phyloP scores from a whole-genome alignment of 2,797 vertebrate species.

The Thripadectes ignobilis region DNA sequence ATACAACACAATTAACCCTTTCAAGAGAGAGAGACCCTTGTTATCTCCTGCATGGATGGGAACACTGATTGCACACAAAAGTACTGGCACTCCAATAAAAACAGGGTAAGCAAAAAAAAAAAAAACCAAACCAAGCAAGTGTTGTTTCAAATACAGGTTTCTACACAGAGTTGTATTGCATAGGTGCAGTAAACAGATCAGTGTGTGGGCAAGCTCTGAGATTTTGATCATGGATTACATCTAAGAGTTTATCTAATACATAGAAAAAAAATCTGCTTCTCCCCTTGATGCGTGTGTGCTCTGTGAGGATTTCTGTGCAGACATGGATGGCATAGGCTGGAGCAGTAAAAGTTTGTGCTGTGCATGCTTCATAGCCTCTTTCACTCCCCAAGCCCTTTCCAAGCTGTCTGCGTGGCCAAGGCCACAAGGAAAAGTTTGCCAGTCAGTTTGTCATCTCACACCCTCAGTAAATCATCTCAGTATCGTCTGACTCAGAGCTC shows the following conservation, averaged over 20 bases:
- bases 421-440: background rate
- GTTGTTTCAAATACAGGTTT: background rate
- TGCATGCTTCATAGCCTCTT: background rate
- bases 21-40: background rate
- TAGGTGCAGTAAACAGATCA: background rate
- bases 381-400: background rate
- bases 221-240: background rate
- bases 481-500: constrained; percentile 19
- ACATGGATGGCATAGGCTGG: background rate
- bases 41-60: rapidly evolving
- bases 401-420: background rate
- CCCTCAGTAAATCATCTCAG: constrained; percentile 6
- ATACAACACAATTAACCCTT: background rate
- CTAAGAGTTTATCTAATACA: background rate
- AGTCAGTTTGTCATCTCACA: background rate
- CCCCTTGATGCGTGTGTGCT: rapidly evolving
- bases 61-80: background rate
- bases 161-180: background rate
- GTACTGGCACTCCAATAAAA: background rate
- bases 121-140: background rate
- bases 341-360: background rate
- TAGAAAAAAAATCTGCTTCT: background rate
- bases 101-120: background rate
- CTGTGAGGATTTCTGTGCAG: background rate
- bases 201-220: background rate